Conservation (phyloP, 2,113 vertebrate genomes). For the Leucosticte australis region DNA sequence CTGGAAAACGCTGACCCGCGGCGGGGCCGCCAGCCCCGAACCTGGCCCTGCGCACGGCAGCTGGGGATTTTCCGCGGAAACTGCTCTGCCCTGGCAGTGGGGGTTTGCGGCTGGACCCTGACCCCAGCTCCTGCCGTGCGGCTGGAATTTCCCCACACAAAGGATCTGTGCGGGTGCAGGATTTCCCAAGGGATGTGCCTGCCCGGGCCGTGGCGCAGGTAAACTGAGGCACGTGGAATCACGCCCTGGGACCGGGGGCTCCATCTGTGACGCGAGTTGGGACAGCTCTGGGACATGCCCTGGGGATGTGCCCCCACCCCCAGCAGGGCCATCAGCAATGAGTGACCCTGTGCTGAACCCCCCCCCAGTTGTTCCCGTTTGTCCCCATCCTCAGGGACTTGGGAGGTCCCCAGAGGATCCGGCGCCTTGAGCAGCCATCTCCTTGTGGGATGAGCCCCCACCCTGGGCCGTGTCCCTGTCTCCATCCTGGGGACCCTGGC, state of each 20-base stretch:
- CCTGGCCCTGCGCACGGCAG: rapidly evolving
- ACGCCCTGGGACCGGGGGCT: rapidly evolving
- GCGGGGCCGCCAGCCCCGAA: rapidly evolving
- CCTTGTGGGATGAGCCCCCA: background rate
- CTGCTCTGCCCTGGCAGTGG: background rate
- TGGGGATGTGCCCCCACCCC: rapidly evolving
- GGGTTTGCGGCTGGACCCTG: background rate
- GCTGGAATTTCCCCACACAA: background rate
- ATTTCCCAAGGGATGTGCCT: rapidly evolving
- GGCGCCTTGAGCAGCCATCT: background rate
- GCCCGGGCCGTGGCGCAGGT: rapidly evolving
- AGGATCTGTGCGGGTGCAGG: background rate
- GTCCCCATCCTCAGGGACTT: background rate
- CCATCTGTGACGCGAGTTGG: rapidly evolving
- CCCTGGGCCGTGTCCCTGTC: background rate
- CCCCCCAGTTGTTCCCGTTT: rapidly evolving
- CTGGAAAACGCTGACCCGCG: background rate
- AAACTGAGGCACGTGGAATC: background rate
- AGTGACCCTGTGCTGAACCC: rapidly evolving
- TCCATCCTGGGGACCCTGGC: background rate
- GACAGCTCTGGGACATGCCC: background rate
- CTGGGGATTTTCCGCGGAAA: background rate
- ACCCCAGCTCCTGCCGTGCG: rapidly evolving
- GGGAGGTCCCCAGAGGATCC: rapidly evolving
- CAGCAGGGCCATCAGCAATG: rapidly evolving